A percentile compares a stretch with the other conserved stretches of the same genome.
phyloP scores from a whole-genome alignment of 2,113 vertebrate species.

The Capra hircus region DNA sequence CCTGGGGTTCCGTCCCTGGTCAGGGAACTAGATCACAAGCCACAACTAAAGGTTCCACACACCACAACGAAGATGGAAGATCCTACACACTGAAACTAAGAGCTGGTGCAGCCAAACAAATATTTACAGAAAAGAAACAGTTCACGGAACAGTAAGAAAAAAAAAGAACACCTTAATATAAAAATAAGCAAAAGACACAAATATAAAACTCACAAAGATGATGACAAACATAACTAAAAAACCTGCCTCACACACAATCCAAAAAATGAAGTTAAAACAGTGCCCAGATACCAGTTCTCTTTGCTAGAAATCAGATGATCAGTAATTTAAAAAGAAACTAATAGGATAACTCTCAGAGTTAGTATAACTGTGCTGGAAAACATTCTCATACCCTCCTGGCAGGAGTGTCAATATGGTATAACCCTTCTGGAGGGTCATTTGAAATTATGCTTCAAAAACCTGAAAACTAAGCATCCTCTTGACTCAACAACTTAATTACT shows the following conservation, averaged over 20 bases:
- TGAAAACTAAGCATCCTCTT: neutral
- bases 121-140: neutral
- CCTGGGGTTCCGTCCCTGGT: rapidly evolving
- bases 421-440: neutral
- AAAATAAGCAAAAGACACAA: neutral
- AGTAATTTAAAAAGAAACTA: neutral
- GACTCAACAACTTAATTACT: neutral
- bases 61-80: neutral
- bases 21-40: neutral
- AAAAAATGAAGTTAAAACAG: neutral
- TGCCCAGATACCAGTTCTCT: neutral
- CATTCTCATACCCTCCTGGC: neutral
- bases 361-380: neutral
- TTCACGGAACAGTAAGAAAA: neutral
- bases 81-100: neutral
- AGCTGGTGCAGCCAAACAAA: neutral
- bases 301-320: neutral
- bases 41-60: neutral
- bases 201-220: neutral
- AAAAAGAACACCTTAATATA: too few relatives aligned
- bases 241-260: neutral
- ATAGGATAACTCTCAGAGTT: neutral
- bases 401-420: neutral
- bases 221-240: neutral
- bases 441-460: neutral